These are phyloP conservation scores for Apostichopus leukothele DNA, from an alignment of 53 echinoderm and acorn worm genomes.

Conservation along the genomic window DNA sequence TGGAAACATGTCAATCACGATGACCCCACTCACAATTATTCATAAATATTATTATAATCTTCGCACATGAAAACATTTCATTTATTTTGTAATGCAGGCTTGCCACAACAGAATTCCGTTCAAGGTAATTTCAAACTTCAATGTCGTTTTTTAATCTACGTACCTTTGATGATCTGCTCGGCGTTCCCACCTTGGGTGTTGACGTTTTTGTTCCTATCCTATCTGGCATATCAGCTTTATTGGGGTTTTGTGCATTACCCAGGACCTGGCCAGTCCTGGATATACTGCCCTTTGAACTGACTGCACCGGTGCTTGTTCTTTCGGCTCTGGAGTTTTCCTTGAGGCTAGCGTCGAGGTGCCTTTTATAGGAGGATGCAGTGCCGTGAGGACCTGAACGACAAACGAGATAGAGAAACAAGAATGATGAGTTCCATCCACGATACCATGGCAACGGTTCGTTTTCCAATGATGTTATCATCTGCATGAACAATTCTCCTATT, in stretches of 20 bases:
- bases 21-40: too few relatives aligned
- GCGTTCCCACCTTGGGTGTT: conserved; percentile 21
- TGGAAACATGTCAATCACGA: too few relatives aligned
- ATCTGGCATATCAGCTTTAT: conserved; percentile 67
- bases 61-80: too few relatives aligned
- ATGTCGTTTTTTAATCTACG: background rate
- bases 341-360: conserved; percentile 83
- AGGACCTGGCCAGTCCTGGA: conserved; percentile 20
- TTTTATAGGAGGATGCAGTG: conserved; percentile 74
- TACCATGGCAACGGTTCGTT: background rate
- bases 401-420: conserved; percentile 11
- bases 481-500: too few relatives aligned
- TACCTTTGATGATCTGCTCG: conserved; percentile 11
- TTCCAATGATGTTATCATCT: too few relatives aligned
- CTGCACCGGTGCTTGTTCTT: conserved; percentile 18
- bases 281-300: conserved; percentile 16
- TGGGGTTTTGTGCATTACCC: conserved; percentile 60
- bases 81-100: too few relatives aligned
- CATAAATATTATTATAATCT: too few relatives aligned
- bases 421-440: background rate
- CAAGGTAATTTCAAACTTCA: background rate
- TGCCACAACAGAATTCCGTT: background rate
- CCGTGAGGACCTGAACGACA: conserved; percentile 60
- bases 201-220: conserved; percentile 43
- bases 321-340: conserved; percentile 70